Percentiles rank a stretch among this genome's conserved stretches.
phyloP scores from a whole-genome alignment of 2,888 invertebrate species.

The Pandemis cinnamomeana region DNA sequence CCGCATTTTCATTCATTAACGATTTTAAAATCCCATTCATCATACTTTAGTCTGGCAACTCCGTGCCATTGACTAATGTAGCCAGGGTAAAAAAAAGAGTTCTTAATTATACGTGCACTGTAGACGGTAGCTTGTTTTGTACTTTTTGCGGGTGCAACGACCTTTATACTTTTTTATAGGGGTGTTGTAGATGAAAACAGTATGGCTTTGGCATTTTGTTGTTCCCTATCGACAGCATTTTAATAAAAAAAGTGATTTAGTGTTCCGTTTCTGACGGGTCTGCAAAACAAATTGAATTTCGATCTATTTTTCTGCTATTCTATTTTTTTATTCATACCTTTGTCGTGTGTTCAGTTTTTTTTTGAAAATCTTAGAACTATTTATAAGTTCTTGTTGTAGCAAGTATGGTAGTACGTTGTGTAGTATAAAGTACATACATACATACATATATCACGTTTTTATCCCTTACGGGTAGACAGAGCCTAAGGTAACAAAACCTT shows the following conservation, averaged over 20 bases:
- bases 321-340: not conserved
- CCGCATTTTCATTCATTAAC: constrained; percentile 39
- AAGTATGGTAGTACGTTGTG: too few species aligned
- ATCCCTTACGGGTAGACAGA: too few species aligned
- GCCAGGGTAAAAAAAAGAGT: constrained; percentile 47
- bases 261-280: not conserved
- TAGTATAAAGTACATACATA: too few species aligned
- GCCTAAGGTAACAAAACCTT: too few species aligned
- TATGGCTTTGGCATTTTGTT: not conserved
- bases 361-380: not conserved
- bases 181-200: not conserved
- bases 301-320: not conserved
- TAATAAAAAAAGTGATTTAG: constrained; percentile 4
- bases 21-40: constrained; percentile 47
- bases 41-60: constrained; percentile 47
- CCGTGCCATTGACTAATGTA: constrained; percentile 32
- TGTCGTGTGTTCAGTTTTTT: not conserved
- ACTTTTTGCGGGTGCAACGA: constrained; percentile 48
- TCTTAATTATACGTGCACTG: constrained; percentile 49
- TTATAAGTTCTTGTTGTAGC: too few species aligned
- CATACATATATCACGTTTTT: too few species aligned
- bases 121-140: constrained; percentile 45
- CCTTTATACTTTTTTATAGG: constrained; percentile 36
- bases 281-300: not conserved
- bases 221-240: not conserved